Evolutionary conservation across 2,113 vertebrate species (phyloP).

Genomic region (Tonatia bakeri): DNA sequence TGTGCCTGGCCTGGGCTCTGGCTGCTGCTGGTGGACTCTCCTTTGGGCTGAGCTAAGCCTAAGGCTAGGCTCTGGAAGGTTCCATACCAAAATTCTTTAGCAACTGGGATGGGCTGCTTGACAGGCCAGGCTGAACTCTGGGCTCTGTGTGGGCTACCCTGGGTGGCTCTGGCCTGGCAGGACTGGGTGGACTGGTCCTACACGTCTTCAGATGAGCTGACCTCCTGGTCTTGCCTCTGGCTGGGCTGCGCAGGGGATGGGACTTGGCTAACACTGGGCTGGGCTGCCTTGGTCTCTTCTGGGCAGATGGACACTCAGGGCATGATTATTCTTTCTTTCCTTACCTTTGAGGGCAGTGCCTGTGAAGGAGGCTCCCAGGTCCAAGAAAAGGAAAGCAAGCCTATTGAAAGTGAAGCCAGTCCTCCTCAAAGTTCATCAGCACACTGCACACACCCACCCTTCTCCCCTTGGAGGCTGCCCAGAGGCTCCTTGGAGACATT

Average conservation of each 20-base stretch:
- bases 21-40: neutral
- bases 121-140: neutral
- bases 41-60: neutral
- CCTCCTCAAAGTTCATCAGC: neutral
- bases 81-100: neutral
- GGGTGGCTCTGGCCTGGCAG: neutral
- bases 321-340: neutral
- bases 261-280: neutral
- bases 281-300: neutral
- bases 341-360: neutral
- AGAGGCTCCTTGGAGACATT: neutral
- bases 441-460: neutral
- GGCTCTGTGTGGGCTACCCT: fast-evolving
- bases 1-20: neutral
- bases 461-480: neutral
- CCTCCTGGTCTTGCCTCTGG: neutral
- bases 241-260: neutral
- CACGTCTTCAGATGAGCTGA: neutral
- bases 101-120: neutral
- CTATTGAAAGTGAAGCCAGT: neutral
- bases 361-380: neutral
- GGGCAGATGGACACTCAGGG: neutral
- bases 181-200: neutral
- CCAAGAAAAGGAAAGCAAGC: neutral
- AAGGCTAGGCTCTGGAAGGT: neutral